Base-by-base conservation (phyloP, 2,888 invertebrate genomes). In the Catocala sponsa region DNA sequence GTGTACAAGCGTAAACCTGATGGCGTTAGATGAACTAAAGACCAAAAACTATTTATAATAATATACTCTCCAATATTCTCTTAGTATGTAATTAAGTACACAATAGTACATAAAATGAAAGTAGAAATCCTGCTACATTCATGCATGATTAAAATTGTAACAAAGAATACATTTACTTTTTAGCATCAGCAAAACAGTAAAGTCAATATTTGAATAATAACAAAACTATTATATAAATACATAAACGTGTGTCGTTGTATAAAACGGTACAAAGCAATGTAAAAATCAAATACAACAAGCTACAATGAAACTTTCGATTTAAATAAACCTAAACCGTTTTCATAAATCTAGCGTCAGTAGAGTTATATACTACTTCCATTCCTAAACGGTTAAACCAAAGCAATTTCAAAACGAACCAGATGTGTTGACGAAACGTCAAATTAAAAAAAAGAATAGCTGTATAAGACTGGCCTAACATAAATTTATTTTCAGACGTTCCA, bases 401-500 rank as follows among this genome's bases (percentile, higher is more conserved):
- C 43, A 76, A 68, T 65, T 68, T 74, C 62, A 60, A 49, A 55
- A 10, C 67, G 69, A 57, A 53, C 32, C 6, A 5, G 5, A 73
- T 64, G 55, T 59, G 55, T 42, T 72, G 63, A 61, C 65, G 66
- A 68, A 75, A 75, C 55, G 56, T 38, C 46, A 44, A 46, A 25
- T 12, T 32, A 5, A 52, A 70, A 74, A 76, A 74, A 68, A 62
- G 38, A 64, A 65, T 54, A 55, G 13, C 55, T 56, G 51, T 47
- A 58, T 64, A 70, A 72, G 53, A 77, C 65, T 77, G 72, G 63
- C 75, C 65, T 70, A 74, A 53, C 65, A 72, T 54, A 70, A 61
- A 72, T 68, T 67, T 70, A 70, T 71, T 66, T 74, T 71, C 60
- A 25, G 60, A 55, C 59, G 58, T 51, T 55, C 44, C 55, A n/a